Base-by-base conservation (phyloP, 2,113 vertebrate genomes). In the Cariama cristata region DNA sequence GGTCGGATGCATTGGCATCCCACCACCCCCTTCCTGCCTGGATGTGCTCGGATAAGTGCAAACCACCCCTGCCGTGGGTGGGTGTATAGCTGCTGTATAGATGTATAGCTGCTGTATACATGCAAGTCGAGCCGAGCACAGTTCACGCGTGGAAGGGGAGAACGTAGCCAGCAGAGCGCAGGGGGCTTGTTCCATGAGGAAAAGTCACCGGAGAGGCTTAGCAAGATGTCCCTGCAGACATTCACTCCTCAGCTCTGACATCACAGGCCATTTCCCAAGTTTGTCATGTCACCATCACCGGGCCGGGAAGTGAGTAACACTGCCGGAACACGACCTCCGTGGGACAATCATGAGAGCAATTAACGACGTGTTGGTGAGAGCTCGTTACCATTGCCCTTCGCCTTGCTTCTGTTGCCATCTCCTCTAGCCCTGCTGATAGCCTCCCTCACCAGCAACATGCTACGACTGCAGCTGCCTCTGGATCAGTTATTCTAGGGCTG, bases 121-220 rank as follows among this genome's bases (percentile, higher is more conserved):
- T 5, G 27, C 26, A 7, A 10, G 24, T 7, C 0, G 4, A 26
- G 27, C 27, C 5, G 27, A 44, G 23, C n/a, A 1, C 14, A 4
- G 12, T 4, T 38, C 30, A 3, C 0, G 1, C 1, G 2, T 13
- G 60, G 38, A 18, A 40, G n/a, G 8, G 58, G 64, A 49, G 67
- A 24, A 20, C 38, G 20, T 16, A 21, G 45, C 79, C 93, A 86
- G 91, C 59, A 81, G 91, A 86, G 82, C 89, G 62, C 88, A 44
- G 47, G 85, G 47, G 77, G 85, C 44, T 63, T 2, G 24, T 67
- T 30, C 6, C 4, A 8, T 7, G 5, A 53, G 82, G 42, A 81
- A 19, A 66, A 76, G 27, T 28, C 30, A 1, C 3, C 0, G 9
- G 26, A 14, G 74, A 44, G 55, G 63, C 69, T 93, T 4, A 44